Evolutionary conservation across 1,140 invertebrate genomes (phyloP), one percentile per base, ranked within the genome.

Genomic region (Bombus waltoni): DNA sequence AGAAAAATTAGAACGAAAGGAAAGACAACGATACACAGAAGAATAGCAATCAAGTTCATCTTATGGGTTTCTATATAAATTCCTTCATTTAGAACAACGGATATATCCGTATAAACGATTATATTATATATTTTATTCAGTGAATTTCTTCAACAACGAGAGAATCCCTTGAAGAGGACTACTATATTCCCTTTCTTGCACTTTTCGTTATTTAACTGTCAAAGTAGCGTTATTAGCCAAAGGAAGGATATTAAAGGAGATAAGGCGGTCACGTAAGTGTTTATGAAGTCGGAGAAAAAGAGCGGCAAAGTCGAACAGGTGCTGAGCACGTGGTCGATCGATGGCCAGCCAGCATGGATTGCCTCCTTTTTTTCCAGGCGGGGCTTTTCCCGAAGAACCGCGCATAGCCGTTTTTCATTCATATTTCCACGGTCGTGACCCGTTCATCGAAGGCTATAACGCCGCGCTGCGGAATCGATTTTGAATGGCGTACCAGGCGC

Each of bases 331-430:
- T 95, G 91, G 94, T 93, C 93, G 94, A 95, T 95, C 93, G 90
- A 88, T 88, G 81, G 85, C 73, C 85, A 73, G 83, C 79, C 87
- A 86, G 80, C 87, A 87, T 87, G 88, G 86, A 88, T 88, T 77
- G 66, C 88, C 81, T 88, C 77, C 88, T 89, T 89, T 90, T 91
- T 86, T 90, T 88, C 86, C 88, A 88, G 84, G 86, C 85, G 86
- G 81, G 75, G 88, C 87, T 89, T 92, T 92, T 93, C 78, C 86
- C 90, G 88, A 91, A 91, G 91, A 92, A 91, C 83, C 87, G 92
- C 89, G 91, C 93, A 90, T 90, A 93, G 92, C 93, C 93, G 92
- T 95, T 95, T 94, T 95, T 95, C 95, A 95, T 95, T 95, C 95
- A 95, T 95, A 95, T 95, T 95, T 95, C 92, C 93, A 95, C 93